Conservation (phyloP, 1,140 invertebrate species). For the Agrilus planipennis region DNA sequence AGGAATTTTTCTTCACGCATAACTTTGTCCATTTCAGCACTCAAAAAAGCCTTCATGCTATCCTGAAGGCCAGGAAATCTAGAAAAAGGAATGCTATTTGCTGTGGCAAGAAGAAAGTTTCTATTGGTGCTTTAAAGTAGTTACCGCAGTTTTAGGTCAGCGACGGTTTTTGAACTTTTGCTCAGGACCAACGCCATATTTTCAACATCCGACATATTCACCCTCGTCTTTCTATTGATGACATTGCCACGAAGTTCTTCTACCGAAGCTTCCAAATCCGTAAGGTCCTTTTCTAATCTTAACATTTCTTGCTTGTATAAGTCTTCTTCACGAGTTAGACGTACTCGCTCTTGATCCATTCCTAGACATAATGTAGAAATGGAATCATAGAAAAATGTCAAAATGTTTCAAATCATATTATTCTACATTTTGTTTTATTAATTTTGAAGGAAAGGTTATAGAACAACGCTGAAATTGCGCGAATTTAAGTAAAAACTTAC, state of each 20-base stretch:
- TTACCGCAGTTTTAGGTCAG: slow-evolving; percentile 73
- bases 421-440: too few relatives aligned
- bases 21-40: slow-evolving; percentile 88
- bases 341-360: slow-evolving; percentile 49
- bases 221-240: slow-evolving; percentile 84
- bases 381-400: too few relatives aligned
- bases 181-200: slow-evolving; percentile 88
- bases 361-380: slow-evolving; percentile 20
- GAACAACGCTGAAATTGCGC: not conserved
- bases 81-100: slow-evolving; percentile 3
- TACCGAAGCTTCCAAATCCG: slow-evolving; percentile 86
- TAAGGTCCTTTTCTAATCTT: slow-evolving; percentile 81
- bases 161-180: slow-evolving; percentile 63
- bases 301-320: slow-evolving; percentile 84
- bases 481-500: slow-evolving; percentile 12
- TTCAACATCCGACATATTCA: slow-evolving; percentile 94
- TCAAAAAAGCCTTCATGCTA: slow-evolving; percentile 74
- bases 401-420: too few relatives aligned
- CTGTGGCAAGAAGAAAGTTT: too few relatives aligned
- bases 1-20: slow-evolving; percentile 91
- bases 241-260: slow-evolving; percentile 91
- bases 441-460: not conserved
- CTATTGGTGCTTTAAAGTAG: not conserved
- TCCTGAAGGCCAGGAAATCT: slow-evolving; percentile 82
- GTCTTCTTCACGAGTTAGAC: slow-evolving; percentile 66